phyloP scores from a whole-genome alignment of 2,888 invertebrate species.

The Limnephilus rhombicus region DNA sequence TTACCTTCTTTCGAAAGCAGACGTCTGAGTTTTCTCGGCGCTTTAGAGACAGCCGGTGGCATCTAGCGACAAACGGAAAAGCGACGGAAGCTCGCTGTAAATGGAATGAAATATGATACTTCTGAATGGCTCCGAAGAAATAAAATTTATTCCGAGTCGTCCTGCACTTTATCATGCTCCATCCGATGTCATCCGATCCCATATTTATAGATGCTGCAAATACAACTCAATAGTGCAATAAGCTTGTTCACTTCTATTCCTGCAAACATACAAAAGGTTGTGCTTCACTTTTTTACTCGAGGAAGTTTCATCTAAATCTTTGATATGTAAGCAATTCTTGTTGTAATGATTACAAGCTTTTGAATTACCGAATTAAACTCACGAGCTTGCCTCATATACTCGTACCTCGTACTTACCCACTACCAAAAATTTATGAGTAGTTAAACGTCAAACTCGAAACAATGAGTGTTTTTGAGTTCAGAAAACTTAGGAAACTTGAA shows the following conservation, averaged over 20 bases:
- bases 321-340: too few species aligned
- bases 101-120: not conserved
- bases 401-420: not conserved
- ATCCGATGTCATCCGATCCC: not conserved
- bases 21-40: not conserved
- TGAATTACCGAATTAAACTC: too few species aligned
- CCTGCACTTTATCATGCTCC: not conserved
- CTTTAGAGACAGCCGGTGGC: not conserved
- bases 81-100: not conserved
- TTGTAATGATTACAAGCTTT: too few species aligned
- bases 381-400: not conserved
- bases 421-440: not conserved
- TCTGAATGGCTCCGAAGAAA: not conserved
- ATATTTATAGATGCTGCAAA: not conserved
- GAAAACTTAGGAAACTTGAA: not conserved
- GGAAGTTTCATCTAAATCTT: not conserved
- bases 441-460: slow-evolving; percentile 22
- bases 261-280: not conserved
- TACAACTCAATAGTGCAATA: not conserved
- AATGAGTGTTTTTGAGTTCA: slow-evolving; percentile 8
- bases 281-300: not conserved
- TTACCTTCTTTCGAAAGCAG: not conserved
- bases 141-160: not conserved
- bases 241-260: not conserved
- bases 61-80: not conserved